These are phyloP conservation scores for Pantherophis guttatus DNA, from an alignment of 2,113 vertebrate species.

Conservation along the genomic window DNA sequence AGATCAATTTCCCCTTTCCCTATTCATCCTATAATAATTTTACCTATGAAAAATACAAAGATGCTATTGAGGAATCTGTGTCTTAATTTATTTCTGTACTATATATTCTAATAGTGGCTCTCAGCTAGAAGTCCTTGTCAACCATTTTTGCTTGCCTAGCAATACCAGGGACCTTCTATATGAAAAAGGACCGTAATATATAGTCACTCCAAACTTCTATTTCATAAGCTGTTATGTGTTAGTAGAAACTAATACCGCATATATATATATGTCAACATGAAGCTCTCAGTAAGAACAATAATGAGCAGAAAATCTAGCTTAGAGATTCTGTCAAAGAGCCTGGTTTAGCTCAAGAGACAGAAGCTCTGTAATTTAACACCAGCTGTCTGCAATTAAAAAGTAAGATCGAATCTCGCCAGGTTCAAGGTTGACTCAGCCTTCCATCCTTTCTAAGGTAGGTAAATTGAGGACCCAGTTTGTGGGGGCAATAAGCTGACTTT, in stretches of 20 bases:
- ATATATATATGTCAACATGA: neutral
- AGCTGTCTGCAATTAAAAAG: too few species aligned
- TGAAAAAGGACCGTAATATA: neutral
- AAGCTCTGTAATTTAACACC: too few species aligned
- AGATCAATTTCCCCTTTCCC: neutral
- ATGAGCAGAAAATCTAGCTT: neutral
- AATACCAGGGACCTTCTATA: neutral
- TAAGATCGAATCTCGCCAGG: too few species aligned
- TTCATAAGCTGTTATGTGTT: neutral
- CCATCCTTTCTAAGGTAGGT: too few species aligned
- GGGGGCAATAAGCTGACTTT: too few species aligned
- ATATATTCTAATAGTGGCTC: neutral
- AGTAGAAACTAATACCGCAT: neutral
- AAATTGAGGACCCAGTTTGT: too few species aligned
- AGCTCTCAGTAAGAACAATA: neutral
- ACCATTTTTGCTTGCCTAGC: neutral
- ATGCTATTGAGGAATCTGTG: neutral
- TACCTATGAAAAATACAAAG: neutral
- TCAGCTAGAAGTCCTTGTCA: neutral
- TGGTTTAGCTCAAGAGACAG: too few species aligned
- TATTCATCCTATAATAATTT: neutral
- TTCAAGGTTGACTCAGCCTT: too few species aligned
- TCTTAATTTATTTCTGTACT: neutral
- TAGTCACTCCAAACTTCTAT: conserved; percentile 33
- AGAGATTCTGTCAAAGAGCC: neutral